Base-by-base conservation (phyloP, 2,888 invertebrate species). In the Drosophila yooni region DNA sequence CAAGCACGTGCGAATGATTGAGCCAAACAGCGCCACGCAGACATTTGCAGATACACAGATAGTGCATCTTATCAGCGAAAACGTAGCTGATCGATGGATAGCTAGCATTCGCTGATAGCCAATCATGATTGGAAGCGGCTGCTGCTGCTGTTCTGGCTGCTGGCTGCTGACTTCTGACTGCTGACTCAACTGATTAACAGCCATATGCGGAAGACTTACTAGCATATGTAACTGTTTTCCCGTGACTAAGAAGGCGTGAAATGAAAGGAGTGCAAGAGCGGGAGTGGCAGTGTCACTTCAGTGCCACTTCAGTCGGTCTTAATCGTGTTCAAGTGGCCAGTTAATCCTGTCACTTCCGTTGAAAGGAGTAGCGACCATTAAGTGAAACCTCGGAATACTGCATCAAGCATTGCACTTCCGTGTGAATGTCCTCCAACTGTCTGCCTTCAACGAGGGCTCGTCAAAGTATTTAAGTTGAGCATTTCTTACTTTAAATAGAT, bases 281-380 rank as follows among this genome's bases (percentile, higher is more conserved):
- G 18, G 29, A 18, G 2, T 18, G 50, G 7, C 52, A 58, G 56
- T 21, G 21, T 21, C 21, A 21, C 21, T 21, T 21, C 21, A 21
- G 21, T 21, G 21, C 48, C 43, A 57, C 52, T 67, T 25, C 21
- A 29, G 36, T 40, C 29, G 50, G 38, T 48, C 54, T 72, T 80
- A 89, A 83, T 81, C 87, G 88, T 88, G 87, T 83, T 88, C 81
- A 85, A 88, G 90, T 89, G 82, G 78, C 79, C 88, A 76, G 80
- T 83, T 88, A 88, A 88, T 89, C 86, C 87, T 74, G 72, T 53
- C 80, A 62, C 86, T 88, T 89, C 88, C 88, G 73, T 52, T 58
- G 73, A 25, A 33, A 65, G 40, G n/a, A 64, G 31, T 36, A 66
- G 77, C 51, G 38, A 48, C 56, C 54, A 54, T 66, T 70, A 40